Percentiles rank a stretch among this genome's conserved stretches.
Evolutionary conservation across 2,888 invertebrate genomes (phyloP).

Genomic region (Coleophora flavipennella): DNA sequence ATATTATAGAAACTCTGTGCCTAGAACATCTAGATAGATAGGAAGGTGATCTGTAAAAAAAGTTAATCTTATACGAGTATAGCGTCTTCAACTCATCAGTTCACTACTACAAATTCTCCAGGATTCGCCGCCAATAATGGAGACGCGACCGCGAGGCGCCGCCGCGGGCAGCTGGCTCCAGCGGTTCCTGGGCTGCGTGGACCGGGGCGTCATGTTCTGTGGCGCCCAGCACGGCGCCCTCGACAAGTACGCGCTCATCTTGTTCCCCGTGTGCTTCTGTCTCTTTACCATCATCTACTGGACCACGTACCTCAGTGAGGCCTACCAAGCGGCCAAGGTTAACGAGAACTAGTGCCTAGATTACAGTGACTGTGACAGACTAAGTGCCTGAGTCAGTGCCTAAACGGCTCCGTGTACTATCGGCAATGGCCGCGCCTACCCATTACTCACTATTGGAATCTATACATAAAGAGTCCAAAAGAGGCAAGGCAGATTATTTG

Average conservation of each 20-base stretch:
- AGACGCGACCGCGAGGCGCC: slow-evolving; percentile 43
- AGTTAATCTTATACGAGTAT: no score
- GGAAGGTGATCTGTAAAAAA: no score
- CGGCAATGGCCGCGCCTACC: no score
- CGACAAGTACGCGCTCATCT: slow-evolving; percentile 73
- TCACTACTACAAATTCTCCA: slow-evolving; percentile 25
- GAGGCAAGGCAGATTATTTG: no score
- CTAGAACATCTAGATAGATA: no score
- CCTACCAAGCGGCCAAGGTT: slow-evolving; percentile 34
- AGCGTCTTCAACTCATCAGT: neutral
- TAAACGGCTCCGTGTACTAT: neutral
- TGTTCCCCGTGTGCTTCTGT: slow-evolving; percentile 73
- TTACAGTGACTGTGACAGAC: slow-evolving; percentile 1
- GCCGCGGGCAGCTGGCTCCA: slow-evolving; percentile 34
- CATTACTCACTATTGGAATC: no score
- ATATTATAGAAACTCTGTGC: no score
- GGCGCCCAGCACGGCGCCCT: slow-evolving; percentile 74
- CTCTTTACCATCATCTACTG: slow-evolving; percentile 74
- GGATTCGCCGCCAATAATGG: slow-evolving; percentile 65
- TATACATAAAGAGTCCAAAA: no score
- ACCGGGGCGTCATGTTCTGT: slow-evolving; percentile 73
- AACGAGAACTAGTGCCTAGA: slow-evolving; percentile 17
- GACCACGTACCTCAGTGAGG: slow-evolving; percentile 75
- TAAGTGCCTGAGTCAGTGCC: neutral
- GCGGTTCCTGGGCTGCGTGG: slow-evolving; percentile 53